Evolutionary conservation across 2,797 vertebrate genomes (phyloP).

Genomic region (Nyctibius grandis): DNA sequence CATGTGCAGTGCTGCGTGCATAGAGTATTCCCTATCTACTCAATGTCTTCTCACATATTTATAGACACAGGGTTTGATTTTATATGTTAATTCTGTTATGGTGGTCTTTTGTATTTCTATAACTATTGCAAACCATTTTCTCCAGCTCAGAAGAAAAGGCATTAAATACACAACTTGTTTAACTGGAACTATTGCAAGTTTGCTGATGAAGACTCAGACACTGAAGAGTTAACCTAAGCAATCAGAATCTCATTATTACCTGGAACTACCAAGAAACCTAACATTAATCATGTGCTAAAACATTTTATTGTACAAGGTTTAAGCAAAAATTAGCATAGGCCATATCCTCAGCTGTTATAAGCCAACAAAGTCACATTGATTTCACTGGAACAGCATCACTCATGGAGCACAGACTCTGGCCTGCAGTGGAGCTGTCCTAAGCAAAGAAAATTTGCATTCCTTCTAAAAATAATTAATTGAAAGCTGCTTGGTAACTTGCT

Average conservation of each 20-base stretch:
- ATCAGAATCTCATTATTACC: neutral
- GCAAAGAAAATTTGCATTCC: neutral
- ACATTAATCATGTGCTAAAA: neutral
- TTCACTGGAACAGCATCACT: neutral
- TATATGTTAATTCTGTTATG: neutral
- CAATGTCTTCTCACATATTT: neutral
- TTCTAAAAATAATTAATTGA: conserved; percentile 7
- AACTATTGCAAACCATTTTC: neutral
- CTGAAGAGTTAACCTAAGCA: neutral
- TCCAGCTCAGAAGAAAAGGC: neutral
- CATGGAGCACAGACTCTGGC: neutral
- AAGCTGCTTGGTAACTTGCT: conserved; percentile 12
- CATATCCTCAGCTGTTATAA: neutral
- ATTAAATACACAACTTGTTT: neutral
- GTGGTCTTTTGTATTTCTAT: neutral
- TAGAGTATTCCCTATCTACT: neutral
- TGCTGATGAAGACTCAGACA: neutral
- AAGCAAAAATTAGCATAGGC: neutral
- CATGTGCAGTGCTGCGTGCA: neutral
- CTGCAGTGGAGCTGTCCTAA: neutral
- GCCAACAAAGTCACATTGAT: neutral
- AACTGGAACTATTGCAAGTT: neutral
- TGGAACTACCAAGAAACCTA: neutral
- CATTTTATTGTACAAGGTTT: neutral
- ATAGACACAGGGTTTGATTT: neutral